Percentiles rank a stretch among this genome's conserved stretches.
phyloP scores from a whole-genome alignment of 2,888 invertebrate genomes.

The Dolichopus griseipennis region DNA sequence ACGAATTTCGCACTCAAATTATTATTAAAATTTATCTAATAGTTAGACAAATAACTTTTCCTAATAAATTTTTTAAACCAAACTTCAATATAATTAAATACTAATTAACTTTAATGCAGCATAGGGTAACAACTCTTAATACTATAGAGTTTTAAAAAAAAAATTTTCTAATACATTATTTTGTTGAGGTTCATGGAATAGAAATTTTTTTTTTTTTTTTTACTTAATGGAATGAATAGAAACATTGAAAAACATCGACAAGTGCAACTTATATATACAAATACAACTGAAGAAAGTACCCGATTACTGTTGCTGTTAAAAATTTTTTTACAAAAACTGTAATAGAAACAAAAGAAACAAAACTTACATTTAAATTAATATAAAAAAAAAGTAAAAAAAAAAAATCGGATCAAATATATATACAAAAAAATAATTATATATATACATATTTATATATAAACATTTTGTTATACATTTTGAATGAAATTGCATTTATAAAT shows the following conservation, averaged over 20 bases:
- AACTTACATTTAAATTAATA: background rate
- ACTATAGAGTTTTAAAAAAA: background rate
- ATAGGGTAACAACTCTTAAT: background rate
- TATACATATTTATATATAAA: background rate
- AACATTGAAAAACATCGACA: too few relatives aligned
- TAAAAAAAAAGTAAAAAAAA: background rate
- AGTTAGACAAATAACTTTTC: too few relatives aligned
- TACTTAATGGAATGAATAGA: background rate
- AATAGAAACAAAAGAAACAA: background rate
- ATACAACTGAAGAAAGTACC: too few relatives aligned
- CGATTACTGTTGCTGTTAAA: background rate
- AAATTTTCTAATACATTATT: background rate
- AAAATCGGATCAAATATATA: background rate
- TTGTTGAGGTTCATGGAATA: background rate
- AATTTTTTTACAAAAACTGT: background rate
- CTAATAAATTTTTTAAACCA: too few relatives aligned
- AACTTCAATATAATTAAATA: too few relatives aligned
- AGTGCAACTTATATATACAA: too few relatives aligned
- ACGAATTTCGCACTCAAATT: too few relatives aligned
- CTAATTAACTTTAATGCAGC: background rate
- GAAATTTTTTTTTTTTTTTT: too few relatives aligned
- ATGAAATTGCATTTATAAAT: background rate
- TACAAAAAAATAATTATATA: background rate
- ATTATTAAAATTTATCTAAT: too few relatives aligned
- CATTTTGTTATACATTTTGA: too few relatives aligned